Base-by-base conservation (phyloP, 1,140 invertebrate genomes). In the Zaprionus kolodkinae region DNA sequence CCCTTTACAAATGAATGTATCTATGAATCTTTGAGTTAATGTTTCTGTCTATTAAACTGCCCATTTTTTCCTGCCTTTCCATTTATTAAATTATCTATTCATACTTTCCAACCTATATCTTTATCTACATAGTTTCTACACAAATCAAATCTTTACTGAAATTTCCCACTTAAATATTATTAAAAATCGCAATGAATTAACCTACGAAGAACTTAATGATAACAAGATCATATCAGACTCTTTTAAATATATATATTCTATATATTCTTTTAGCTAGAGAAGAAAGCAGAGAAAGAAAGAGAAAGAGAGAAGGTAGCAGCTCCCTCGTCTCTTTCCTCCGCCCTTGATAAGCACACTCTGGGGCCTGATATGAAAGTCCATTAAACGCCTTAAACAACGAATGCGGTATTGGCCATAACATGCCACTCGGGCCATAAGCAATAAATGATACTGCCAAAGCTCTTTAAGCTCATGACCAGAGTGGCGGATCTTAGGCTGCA, bases 381-480 rank as follows among this genome's bases (percentile, higher is more conserved):
- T 59, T 59, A 13, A 38, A 59, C 17, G 36, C 56, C 56, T 50
- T 50, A 50, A 50, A 25, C 45, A 56, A 50, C 30, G 17, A 50
- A 38, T 50, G 21, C 21, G 57, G 74, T 54, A 74, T 78, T 82
- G 75, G 70, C 79, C 69, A 82, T 72, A 72, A 79, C 57, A 78
- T 59, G 70, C 52, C 69, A 82, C 79, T 82, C 36, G 45, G 56
- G 64, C 77, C 77, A 81, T 80, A 68, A 81, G 68, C 81, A 81
- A 84, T 78, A 84, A 85, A 78, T 63, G 43, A 65, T 66, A 57
- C 62, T 72, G 21, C 52, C 40, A 57, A 66, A 76, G 75, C 80
- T 72, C 72, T 79, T 76, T 61, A 79, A 84, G 76, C 80, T 36
- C 67, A 70, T 48, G 59, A 59, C 15, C 48, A 45, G 43, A 68